Conservation (phyloP, 1,140 invertebrate genomes). For the Mya arenaria region DNA sequence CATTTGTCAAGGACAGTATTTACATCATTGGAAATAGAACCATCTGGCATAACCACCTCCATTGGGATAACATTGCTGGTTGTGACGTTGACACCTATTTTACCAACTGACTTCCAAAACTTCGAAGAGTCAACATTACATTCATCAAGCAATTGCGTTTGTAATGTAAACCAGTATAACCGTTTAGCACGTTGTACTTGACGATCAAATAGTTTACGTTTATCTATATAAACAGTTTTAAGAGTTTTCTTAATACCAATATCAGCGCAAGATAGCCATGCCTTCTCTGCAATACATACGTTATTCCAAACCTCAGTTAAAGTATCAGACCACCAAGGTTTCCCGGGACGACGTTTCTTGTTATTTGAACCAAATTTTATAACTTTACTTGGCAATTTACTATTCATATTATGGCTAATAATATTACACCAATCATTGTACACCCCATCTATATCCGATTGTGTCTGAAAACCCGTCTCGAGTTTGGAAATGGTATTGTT, state of each 20-base stretch:
- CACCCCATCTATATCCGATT: slow-evolving; percentile 14
- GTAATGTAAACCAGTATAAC: slow-evolving; percentile 23
- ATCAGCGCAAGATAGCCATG: background rate
- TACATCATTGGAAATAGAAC: slow-evolving; percentile 3
- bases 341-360: slow-evolving; percentile 19
- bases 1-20: background rate
- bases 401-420: slow-evolving; percentile 6
- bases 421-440: slow-evolving; percentile 28
- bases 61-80: slow-evolving; percentile 5
- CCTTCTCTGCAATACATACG: slow-evolving; percentile 15
- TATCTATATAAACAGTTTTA: slow-evolving; percentile 18
- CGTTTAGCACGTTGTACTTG: slow-evolving; percentile 33
- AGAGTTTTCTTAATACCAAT: background rate
- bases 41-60: slow-evolving; percentile 13
- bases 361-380: slow-evolving; percentile 26
- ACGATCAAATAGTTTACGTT: slow-evolving; percentile 28
- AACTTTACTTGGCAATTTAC: slow-evolving; percentile 1
- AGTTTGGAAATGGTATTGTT: slow-evolving; percentile 30
- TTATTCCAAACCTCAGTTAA: slow-evolving; percentile 34
- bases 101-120: slow-evolving; percentile 20
- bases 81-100: background rate
- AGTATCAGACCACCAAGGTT: slow-evolving; percentile 40
- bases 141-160: slow-evolving; percentile 27
- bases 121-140: slow-evolving; percentile 3
- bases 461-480: slow-evolving; percentile 8